Evolutionary conservation across 2,888 invertebrate genomes (phyloP).

Genomic region (Ochropacha duplaris): DNA sequence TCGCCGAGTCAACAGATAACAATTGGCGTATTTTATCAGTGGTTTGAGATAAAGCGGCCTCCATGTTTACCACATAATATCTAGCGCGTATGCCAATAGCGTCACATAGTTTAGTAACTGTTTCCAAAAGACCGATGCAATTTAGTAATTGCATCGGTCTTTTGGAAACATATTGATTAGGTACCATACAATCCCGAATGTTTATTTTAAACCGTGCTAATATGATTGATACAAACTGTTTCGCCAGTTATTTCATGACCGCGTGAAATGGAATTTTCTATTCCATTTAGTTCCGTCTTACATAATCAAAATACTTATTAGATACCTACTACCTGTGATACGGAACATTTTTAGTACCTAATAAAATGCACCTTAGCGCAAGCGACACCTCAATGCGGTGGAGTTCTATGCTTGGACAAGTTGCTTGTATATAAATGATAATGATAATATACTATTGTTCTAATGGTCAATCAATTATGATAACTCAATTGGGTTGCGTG

Average conservation of each 20-base stretch:
- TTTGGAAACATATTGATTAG: no score
- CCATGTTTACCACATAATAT: constrained; percentile 30
- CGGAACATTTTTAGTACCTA: background rate
- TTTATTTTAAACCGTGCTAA: background rate
- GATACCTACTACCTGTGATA: background rate
- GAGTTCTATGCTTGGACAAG: constrained; percentile 35
- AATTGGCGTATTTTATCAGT: constrained; percentile 71
- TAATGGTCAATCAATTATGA: constrained; percentile 33
- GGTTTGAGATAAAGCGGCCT: constrained; percentile 62
- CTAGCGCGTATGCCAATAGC: background rate
- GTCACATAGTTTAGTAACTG: constrained; percentile 1
- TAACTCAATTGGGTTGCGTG: constrained; percentile 33
- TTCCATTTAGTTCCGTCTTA: constrained; percentile 8
- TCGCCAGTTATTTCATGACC: constrained; percentile 2
- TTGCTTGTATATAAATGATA: constrained; percentile 45
- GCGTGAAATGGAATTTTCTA: constrained; percentile 13
- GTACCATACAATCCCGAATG: background rate
- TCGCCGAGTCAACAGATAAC: constrained; percentile 68
- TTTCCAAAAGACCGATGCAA: no score
- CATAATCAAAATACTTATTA: constrained; percentile 6
- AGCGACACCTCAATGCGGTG: constrained; percentile 10
- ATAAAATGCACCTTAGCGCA: background rate
- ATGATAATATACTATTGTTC: constrained; percentile 46
- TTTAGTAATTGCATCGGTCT: no score
- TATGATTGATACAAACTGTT: background rate